Evolutionary conservation across 37 sponge, comb jelly and placozoan species (phyloP).

Genomic region (Haliclona indistincta): DNA sequence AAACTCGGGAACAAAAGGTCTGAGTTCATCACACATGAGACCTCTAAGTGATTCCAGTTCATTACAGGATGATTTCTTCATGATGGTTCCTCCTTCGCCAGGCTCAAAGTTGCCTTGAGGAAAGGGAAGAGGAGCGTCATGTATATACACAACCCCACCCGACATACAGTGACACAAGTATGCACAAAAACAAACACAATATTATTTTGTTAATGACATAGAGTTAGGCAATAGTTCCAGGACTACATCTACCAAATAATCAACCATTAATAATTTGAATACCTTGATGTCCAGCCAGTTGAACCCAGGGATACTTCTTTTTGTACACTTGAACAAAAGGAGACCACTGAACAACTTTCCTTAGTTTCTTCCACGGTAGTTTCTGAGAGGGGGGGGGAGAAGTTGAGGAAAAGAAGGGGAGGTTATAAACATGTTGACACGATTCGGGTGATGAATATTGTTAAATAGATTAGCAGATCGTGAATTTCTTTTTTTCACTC

Average conservation of each 20-base stretch:
- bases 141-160: no score
- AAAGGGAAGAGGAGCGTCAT: background rate
- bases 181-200: constrained; percentile 1
- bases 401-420: constrained; percentile 3
- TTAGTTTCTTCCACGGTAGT: constrained; percentile 53
- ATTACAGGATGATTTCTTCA: constrained; percentile 78
- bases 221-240: background rate
- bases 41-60: constrained; percentile 67
- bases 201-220: background rate
- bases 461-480: no score
- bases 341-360: constrained; percentile 84
- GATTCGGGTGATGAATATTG: no score
- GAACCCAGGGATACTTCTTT: constrained; percentile 97
- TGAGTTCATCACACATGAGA: constrained; percentile 70
- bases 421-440: no score
- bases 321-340: constrained; percentile 97
- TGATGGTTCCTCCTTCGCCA: constrained; percentile 88
- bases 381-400: background rate
- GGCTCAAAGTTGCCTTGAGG: constrained; percentile 83
- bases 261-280: background rate
- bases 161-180: background rate
- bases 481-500: no score
- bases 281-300: constrained; percentile 99
- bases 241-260: background rate
- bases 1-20: constrained; percentile 88